Evolutionary conservation across 1,140 invertebrate species (phyloP), one percentile per base, ranked within the genome.

Genomic region (Chymomyza costata): DNA sequence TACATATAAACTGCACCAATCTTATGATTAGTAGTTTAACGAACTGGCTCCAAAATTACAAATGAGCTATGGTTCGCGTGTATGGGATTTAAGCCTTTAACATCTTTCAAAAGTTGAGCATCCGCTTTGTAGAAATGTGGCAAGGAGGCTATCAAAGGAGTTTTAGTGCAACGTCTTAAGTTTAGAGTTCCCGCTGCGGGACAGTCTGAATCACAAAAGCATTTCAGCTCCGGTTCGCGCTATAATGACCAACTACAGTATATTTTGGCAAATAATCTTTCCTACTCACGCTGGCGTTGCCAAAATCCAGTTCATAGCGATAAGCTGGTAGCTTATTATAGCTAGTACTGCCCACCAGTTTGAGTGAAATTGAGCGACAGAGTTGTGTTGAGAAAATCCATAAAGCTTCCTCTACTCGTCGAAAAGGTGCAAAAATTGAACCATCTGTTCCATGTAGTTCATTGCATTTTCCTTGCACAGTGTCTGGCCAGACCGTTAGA

Each of bases 121-220:
- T 95, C 92, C 0, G 88, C 87, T 7, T 90, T 86, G 46, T 92
- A 91, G 74, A 95, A 95, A 86, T 97, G 95, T 2, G 95, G 95
- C 52, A 92, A 83, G 1, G 94, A 80, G 0, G 64, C 69, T 15
- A 82, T 43, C 35, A 83, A 35, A 5, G 76, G 76, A 0, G 89
- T 89, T 1, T 89, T 90, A 7, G 88, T 58, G 66, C 92, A 94
- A 7, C 50, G 38, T 13, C 32, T 17, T 6, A 82, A 47, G 73
- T 94, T 92, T 71, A 92, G 89, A 0, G 92, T 84, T 1, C 93
- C 93, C 65, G 90, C 91, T 15, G 89, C 89, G 1, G 90, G 86
- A 66, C 93, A 94, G 18, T 55, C 0, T 85, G 87, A 3, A 89
- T 88, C 86, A 65, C 93, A 95, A 61, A 89, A 94, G 69, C 94